Conservation (phyloP, 2,113 vertebrate genomes). For the Rhea americana region DNA sequence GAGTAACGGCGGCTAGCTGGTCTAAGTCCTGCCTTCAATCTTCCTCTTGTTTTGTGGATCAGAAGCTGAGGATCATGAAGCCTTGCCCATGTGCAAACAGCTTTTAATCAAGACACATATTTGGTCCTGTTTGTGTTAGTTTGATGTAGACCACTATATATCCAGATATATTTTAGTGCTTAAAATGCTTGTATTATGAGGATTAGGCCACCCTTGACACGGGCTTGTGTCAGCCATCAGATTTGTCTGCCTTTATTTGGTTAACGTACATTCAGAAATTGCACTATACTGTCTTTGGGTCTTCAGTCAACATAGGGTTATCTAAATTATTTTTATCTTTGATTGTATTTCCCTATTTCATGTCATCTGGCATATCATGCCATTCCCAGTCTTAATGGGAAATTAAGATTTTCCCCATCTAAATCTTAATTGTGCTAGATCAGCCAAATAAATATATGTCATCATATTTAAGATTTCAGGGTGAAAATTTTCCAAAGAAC, state of each 20-base stretch:
- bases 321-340: background rate
- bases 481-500: background rate
- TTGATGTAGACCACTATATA: background rate
- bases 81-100: background rate
- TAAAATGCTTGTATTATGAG: background rate
- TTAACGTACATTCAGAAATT: background rate
- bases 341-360: background rate
- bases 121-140: background rate
- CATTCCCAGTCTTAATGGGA: no score
- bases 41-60: background rate
- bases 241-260: no score
- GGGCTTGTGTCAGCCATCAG: rapidly evolving
- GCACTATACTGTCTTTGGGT: background rate
- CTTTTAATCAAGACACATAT: background rate
- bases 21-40: background rate
- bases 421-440: background rate
- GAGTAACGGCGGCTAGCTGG: background rate
- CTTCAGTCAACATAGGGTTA: background rate
- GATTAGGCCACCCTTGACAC: background rate
- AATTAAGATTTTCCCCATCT: background rate
- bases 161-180: background rate
- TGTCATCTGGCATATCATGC: no score
- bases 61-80: background rate
- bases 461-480: background rate
- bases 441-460: background rate